Percentiles rank a stretch among this genome's conserved stretches.
phyloP scores from a whole-genome alignment of 2,888 invertebrate genomes.

The Dryobotodes eremita region DNA sequence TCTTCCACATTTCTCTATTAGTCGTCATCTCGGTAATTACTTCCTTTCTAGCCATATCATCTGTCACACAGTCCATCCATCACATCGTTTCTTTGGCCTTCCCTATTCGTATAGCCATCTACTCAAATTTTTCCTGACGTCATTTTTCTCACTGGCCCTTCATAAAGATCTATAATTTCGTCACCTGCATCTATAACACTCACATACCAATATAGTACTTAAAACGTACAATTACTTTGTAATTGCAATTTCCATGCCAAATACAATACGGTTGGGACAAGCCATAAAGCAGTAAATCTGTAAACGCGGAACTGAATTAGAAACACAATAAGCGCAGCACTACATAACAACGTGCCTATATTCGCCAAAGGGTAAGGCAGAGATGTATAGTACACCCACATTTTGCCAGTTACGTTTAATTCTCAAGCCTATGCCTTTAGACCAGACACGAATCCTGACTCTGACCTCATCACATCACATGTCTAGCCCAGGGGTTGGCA shows the following conservation, averaged over 20 bases:
- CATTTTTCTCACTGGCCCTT: background rate
- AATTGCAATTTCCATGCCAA: constrained; percentile 46
- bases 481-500: too few relatives aligned
- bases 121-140: too few relatives aligned
- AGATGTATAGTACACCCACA: background rate
- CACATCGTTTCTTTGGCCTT: too few relatives aligned
- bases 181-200: background rate
- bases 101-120: too few relatives aligned
- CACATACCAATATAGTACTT: background rate
- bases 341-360: constrained; percentile 10
- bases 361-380: background rate
- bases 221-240: constrained; percentile 28
- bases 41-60: too few relatives aligned
- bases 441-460: too few relatives aligned
- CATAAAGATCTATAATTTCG: background rate
- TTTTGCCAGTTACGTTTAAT: background rate
- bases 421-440: too few relatives aligned
- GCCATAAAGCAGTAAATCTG: constrained; percentile 23
- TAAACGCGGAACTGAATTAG: constrained; percentile 48
- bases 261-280: constrained; percentile 28
- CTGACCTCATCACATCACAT: too few relatives aligned
- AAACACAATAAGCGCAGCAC: constrained; percentile 54
- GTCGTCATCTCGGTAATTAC: too few relatives aligned
- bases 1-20: too few relatives aligned
- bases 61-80: too few relatives aligned